Percentiles rank a stretch among this genome's conserved stretches.
phyloP scores from a whole-genome alignment of 2,888 invertebrate genomes.

The Meghimatium bilineatum region DNA sequence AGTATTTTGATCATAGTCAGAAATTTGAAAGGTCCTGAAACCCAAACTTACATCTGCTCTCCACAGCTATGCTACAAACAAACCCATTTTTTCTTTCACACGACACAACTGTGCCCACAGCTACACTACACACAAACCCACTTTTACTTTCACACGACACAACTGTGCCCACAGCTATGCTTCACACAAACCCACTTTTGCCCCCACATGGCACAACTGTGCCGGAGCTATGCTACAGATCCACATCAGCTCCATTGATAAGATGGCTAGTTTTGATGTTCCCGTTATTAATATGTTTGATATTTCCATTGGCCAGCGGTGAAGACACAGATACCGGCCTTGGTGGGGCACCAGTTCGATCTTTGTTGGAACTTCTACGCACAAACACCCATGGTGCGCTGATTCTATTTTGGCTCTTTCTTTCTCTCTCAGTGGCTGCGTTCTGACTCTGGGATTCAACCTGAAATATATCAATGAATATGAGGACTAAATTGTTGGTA shows the following conservation, averaged over 20 bases:
- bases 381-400: constrained; percentile 73
- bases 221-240: constrained; percentile 3
- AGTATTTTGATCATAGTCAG: not conserved
- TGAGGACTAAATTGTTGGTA: no score
- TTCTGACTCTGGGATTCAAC: constrained; percentile 37
- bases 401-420: constrained; percentile 60
- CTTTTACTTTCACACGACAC: not conserved
- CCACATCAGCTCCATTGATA: constrained; percentile 35
- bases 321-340: constrained; percentile 22
- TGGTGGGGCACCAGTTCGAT: constrained; percentile 50
- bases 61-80: no score
- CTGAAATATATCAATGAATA: constrained; percentile 39
- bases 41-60: no score
- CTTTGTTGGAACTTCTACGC: constrained; percentile 65
- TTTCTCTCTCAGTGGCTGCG: constrained; percentile 56
- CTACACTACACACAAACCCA: no score
- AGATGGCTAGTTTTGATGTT: constrained; percentile 11
- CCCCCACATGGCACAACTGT: not conserved
- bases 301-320: constrained; percentile 29
- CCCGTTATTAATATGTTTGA: constrained; percentile 35
- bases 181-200: not conserved
- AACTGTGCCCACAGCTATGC: not conserved
- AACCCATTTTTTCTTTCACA: not conserved
- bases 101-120: not conserved
- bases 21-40: not conserved